Evolutionary conservation across 2,888 invertebrate genomes (phyloP).

Genomic region (Sarcophaga carnaria): DNA sequence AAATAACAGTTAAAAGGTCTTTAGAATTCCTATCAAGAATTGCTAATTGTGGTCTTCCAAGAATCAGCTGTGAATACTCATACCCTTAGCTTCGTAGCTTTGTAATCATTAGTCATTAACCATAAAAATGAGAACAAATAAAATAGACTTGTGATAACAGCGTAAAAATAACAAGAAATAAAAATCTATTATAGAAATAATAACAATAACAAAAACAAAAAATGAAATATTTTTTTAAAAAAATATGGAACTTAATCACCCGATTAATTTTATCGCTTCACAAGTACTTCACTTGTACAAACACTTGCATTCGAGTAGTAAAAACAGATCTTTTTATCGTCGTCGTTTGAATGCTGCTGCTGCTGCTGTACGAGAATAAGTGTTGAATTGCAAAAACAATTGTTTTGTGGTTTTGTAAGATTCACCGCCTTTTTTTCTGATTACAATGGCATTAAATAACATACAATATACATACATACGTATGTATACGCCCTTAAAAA

Average conservation of each 20-base stretch:
- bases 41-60: neutral
- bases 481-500: too few species aligned
- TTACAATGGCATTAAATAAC: too few species aligned
- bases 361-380: too few species aligned
- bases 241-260: slow-evolving; percentile 33
- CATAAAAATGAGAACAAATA: neutral
- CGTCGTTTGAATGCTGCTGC: neutral
- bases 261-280: slow-evolving; percentile 10
- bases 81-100: neutral
- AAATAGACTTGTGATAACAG: neutral
- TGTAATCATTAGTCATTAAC: neutral
- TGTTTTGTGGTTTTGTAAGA: too few species aligned
- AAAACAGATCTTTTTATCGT: neutral
- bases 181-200: neutral
- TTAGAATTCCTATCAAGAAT: too few species aligned
- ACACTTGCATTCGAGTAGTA: neutral
- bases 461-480: too few species aligned
- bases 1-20: too few species aligned
- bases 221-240: too few species aligned
- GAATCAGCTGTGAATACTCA: neutral
- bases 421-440: too few species aligned
- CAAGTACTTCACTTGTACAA: neutral
- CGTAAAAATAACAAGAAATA: neutral
- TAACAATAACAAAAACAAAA: neutral
- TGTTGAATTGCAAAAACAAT: too few species aligned